Percentiles rank a stretch among this genome's conserved stretches.
Evolutionary conservation across 2,888 invertebrate genomes (phyloP).

Genomic region (Dilophus febrilis): DNA sequence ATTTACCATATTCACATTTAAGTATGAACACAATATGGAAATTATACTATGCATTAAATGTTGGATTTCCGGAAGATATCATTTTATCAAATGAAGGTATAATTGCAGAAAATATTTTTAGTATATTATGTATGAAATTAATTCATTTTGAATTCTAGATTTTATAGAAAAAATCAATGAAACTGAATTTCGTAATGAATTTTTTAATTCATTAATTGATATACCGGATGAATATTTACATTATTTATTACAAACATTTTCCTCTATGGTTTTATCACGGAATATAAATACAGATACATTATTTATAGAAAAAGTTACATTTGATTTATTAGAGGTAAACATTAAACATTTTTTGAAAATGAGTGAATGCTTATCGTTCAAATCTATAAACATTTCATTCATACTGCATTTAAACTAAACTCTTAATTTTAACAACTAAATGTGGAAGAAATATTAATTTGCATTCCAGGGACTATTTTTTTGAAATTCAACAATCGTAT

Average conservation of each 20-base stretch:
- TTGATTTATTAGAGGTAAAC: slow-evolving; percentile 56
- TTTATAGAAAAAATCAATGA: slow-evolving; percentile 32
- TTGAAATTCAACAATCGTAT: too few relatives aligned
- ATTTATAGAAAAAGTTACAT: slow-evolving; percentile 46
- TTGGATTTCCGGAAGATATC: slow-evolving; percentile 31
- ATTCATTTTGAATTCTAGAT: slow-evolving; percentile 22
- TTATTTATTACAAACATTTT: slow-evolving; percentile 59
- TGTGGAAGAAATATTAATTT: too few relatives aligned
- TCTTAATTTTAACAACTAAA: too few relatives aligned
- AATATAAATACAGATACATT: slow-evolving; percentile 35
- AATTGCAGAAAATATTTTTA: slow-evolving; percentile 7
- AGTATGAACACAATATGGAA: slow-evolving; percentile 43
- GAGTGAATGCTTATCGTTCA: too few relatives aligned
- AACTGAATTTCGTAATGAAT: slow-evolving; percentile 33
- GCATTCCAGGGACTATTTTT: too few relatives aligned
- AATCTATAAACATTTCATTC: too few relatives aligned
- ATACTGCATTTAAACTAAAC: too few relatives aligned
- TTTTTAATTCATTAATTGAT: slow-evolving; percentile 44
- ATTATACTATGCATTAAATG: slow-evolving; percentile 43
- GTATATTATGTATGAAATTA: too few relatives aligned
- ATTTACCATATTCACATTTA: slow-evolving; percentile 47
- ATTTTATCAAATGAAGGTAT: slow-evolving; percentile 4
- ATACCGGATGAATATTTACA: slow-evolving; percentile 57
- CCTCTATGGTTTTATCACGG: slow-evolving; percentile 60
- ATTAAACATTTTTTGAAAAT: too few relatives aligned